Evolutionary conservation across 2,888 invertebrate species (phyloP), one percentile per base, ranked within the genome.

Genomic region (Torymus auratus): DNA sequence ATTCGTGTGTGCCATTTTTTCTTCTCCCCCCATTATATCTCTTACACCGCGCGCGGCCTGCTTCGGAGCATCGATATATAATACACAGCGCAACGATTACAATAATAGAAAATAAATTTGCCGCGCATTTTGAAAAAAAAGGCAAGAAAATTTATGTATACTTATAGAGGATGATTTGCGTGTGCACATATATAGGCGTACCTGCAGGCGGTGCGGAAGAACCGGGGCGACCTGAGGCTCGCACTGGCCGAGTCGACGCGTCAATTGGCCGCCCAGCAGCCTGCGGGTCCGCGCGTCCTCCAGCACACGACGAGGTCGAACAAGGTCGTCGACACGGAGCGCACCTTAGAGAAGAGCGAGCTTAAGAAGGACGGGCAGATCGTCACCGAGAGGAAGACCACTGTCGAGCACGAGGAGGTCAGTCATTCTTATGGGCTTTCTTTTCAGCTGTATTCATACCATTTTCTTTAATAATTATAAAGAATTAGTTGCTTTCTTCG

Each of bases 261-360:
- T 85, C 93, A 94, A 85, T 87, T 95, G 87, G 94, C 94, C 82
- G 92, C 94, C 61, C 85, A 86, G 62, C 65, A 75, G 55, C 64
- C 65, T 11, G 92, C 92, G 12, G 96, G 95, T 58, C 96, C 96
- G 0, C 93, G 94, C 82, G 91, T 96, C 82, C 92, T 97, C 74
- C 94, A 95, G 88, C 96, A 96, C 87, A 95, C 95, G 55, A 93
- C 93, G 83, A 95, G 95, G 84, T 95, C 94, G 85, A 94, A 94
- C 85, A 96, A 96, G 90, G 95, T 96, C 72, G 94, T 96, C 88
- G 96, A 97, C 90, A 96, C 96, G 83, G 97, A 97, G 92, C 96
- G 96, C 88, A 95, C 95, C 83, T 93, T 93, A 85, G 95, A 96
- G 90, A 92, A 95, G 83, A 95, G 95, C 88, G 94, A 96, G 67